phyloP scores from a whole-genome alignment of 2,888 invertebrate species.

The Tipula vernalis region DNA sequence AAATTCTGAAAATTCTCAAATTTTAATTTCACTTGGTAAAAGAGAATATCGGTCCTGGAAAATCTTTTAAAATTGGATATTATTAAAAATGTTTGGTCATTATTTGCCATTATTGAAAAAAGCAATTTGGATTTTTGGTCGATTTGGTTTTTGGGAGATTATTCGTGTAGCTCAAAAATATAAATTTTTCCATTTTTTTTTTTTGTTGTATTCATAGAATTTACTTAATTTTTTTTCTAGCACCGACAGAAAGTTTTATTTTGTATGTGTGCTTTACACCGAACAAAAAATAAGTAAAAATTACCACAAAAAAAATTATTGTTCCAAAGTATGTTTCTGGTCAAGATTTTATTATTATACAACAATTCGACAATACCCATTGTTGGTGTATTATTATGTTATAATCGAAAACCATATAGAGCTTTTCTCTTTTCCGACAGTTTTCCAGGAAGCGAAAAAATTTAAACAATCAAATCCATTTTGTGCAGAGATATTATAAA shows the following conservation, averaged over 20 bases:
- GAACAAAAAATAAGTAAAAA: no score
- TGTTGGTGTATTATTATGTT: background rate
- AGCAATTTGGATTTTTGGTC: no score
- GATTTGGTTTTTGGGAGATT: no score
- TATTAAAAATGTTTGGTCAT: no score
- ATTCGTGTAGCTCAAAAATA: background rate
- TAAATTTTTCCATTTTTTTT: background rate
- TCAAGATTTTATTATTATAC: background rate
- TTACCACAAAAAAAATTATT: no score
- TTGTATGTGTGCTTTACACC: no score
- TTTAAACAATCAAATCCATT: background rate
- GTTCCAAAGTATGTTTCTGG: background rate
- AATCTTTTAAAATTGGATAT: no score
- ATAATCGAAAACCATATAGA: background rate
- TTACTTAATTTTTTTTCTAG: background rate
- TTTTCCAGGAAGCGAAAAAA: background rate
- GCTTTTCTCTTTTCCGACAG: background rate
- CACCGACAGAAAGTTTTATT: no score
- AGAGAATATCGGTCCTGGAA: no score
- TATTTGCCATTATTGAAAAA: no score
- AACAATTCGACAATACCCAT: background rate
- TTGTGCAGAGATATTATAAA: background rate
- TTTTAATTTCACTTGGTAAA: no score
- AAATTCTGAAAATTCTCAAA: no score
- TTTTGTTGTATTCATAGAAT: background rate